Conservation (phyloP, 2,888 invertebrate genomes). For the Cantharis flavilabris region DNA sequence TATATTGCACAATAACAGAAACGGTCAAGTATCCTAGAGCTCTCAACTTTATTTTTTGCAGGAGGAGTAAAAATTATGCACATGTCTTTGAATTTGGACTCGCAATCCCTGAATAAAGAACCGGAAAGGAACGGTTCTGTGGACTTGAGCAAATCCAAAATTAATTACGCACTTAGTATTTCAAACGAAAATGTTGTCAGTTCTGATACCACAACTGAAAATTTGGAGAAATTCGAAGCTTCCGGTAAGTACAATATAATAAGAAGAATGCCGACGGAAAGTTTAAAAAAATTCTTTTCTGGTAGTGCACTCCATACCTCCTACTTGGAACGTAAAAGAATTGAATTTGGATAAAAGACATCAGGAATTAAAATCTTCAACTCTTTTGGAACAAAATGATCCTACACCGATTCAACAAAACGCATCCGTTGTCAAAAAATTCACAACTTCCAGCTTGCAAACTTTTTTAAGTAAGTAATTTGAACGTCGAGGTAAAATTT, state of each 20-base stretch:
- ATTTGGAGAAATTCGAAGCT: background rate
- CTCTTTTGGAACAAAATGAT: background rate
- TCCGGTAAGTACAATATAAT: background rate
- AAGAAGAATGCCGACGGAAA: no score
- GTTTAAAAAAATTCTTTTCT: background rate
- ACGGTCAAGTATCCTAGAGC: no score
- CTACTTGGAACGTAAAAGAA: background rate
- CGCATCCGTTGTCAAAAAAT: background rate
- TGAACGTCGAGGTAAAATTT: background rate
- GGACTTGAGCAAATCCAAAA: background rate
- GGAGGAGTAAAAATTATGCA: background rate
- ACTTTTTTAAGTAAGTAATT: background rate
- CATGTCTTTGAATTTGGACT: background rate
- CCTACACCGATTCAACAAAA: background rate
- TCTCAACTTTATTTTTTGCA: background rate
- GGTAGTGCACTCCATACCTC: background rate
- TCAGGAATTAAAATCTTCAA: background rate
- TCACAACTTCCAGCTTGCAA: background rate
- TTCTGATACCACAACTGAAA: background rate
- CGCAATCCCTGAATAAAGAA: background rate
- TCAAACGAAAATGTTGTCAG: background rate
- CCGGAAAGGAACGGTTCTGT: background rate
- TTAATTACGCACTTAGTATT: background rate
- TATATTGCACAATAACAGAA: no score
- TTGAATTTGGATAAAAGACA: background rate